phyloP scores from a whole-genome alignment of 2,797 vertebrate species.

The Protonibea diacanthus region DNA sequence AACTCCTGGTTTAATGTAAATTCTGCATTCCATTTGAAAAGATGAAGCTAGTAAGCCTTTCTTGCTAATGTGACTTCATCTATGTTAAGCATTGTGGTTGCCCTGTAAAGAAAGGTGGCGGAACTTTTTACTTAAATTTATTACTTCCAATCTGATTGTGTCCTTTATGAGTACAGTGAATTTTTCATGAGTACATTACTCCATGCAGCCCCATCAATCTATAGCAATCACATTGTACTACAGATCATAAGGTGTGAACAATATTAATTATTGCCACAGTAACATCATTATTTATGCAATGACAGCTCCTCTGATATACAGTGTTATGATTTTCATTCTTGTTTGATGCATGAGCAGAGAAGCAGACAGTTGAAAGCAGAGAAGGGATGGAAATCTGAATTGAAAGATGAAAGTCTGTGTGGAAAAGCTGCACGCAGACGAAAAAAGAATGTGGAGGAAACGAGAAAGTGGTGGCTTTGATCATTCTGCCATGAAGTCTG shows the following conservation, averaged over 20 bases:
- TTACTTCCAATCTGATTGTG: constrained; percentile 5
- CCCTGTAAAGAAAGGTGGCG: background rate
- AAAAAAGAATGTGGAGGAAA: constrained; percentile 63
- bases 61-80: background rate
- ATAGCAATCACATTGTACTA: constrained; percentile 7
- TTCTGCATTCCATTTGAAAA: background rate
- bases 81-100: constrained; percentile 10
- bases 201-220: constrained; percentile 10
- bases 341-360: constrained; percentile 59
- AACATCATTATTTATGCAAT: constrained; percentile 65
- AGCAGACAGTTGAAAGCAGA: constrained; percentile 66
- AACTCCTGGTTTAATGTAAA: background rate
- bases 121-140: background rate
- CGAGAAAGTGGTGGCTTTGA: constrained; percentile 73
- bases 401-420: constrained; percentile 81
- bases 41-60: background rate
- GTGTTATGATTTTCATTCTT: constrained; percentile 49
- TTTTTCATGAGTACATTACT: constrained; percentile 1
- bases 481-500: constrained; percentile 73
- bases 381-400: constrained; percentile 60
- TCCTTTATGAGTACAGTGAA: background rate
- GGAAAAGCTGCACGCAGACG: constrained; percentile 46
- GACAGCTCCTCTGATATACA: constrained; percentile 58
- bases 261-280: constrained; percentile 62
- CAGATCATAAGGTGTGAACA: constrained; percentile 34